Percentiles rank a stretch among this genome's conserved stretches.
Conservation (phyloP, 2,888 invertebrate species). For the Oxystoma pomonae region DNA sequence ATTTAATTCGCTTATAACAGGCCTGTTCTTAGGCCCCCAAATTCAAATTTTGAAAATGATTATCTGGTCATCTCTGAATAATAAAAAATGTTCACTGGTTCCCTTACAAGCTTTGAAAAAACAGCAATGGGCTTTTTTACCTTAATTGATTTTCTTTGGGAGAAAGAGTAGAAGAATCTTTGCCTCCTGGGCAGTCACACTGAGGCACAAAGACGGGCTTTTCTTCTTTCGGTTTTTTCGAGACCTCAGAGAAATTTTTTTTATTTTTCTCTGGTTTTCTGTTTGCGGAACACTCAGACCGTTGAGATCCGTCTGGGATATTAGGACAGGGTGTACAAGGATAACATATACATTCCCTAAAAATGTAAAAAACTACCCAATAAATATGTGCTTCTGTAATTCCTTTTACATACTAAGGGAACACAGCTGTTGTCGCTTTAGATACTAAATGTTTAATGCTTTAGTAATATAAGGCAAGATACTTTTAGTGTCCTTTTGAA, state of each 20-base stretch:
- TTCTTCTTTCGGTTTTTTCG: background rate
- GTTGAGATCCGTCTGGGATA: background rate
- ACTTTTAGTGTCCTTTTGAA: no score
- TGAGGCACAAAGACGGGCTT: background rate
- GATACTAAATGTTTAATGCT: no score
- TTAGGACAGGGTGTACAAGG: constrained; percentile 16
- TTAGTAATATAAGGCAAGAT: no score
- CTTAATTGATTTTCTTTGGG: background rate
- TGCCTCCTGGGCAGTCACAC: background rate
- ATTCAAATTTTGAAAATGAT: no score
- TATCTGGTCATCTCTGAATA: no score
- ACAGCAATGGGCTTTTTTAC: no score
- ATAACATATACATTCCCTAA: constrained; percentile 15
- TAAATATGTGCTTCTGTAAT: constrained; percentile 3
- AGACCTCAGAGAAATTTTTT: background rate
- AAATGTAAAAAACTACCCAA: background rate
- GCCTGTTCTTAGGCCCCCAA: no score
- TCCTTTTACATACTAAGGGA: no score
- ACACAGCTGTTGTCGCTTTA: no score
- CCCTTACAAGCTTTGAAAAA: no score
- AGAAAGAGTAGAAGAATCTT: background rate
- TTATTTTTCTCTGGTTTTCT: background rate
- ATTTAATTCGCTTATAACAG: no score
- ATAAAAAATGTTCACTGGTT: no score
- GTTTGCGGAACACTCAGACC: background rate